Evolutionary conservation across 1,140 invertebrate species (phyloP), one percentile per base, ranked within the genome.

Genomic region (Ceratina australensis): DNA sequence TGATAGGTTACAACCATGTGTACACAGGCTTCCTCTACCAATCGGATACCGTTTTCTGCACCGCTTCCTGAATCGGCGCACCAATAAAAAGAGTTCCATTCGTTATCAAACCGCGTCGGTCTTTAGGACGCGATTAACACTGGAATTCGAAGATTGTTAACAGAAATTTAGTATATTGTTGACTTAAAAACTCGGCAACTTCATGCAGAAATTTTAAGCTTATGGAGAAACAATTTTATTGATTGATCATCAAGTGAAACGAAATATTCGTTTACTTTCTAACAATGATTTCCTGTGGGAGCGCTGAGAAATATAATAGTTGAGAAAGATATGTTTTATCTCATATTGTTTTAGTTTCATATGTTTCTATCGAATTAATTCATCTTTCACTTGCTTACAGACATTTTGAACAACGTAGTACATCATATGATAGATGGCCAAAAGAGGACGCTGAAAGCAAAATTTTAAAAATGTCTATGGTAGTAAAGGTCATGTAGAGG

Each of bases 391-490:
- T 26, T 65, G 33, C 33, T 47, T 18, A 47, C 18, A 64, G 24
- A 16, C 13, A 49, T 57, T 56, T 66, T n/a, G 22, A 56, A 49
- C 20, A 47, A 33, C 47, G 16, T 54, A 42, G 26, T n/a, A 42
- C 52, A 20, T 52, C 28, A 60, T 8, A 42, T 61, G 20, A 22
- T 1, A 26, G 42, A 52, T 7, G 8, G 13, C 7, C 18, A 15
- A 3, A 3, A 71, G 74, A 26, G 47, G 54, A 47, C 74, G 42
- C 15, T 26, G 3, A 1, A 26, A 26, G 52, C 22, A 3, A 47
- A 13, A 77, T 52, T 77, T 76, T 71, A 54, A 47, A 77, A 77
- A 63, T 71, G 28, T 16, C 26, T 54, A 12, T 56, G 26, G 33
- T 42, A 3, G 24, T 54, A 24, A 42, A 42, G 42, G 47, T 68